Base-by-base conservation (phyloP, 1,140 invertebrate species). In the Eupeodes corollae region DNA sequence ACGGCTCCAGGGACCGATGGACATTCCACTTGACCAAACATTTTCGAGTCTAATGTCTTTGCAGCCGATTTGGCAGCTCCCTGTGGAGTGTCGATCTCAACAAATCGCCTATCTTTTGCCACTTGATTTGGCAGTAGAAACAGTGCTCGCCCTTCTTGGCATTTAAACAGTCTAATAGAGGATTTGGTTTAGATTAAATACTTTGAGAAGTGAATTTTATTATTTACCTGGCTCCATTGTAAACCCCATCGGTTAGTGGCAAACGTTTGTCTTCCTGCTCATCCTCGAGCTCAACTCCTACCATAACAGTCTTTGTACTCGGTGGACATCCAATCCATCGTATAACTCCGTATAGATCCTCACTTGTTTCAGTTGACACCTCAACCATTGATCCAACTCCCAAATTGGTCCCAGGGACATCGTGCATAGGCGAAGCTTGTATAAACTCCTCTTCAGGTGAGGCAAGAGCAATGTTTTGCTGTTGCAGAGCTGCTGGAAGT, bases 71-170 rank as follows among this genome's bases (percentile, higher is more conserved):
- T 26, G n/a, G 8, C 32, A 35, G 46, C 46, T 32, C 48, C 50
- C 18, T 33, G 39, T 11, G 45, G 42, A 42, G 42, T 31, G 31
- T 40, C 55, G 14, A 53, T 50, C 6, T 62, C 66, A 34, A 76
- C 69, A 72, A 91, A 89, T 26, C 85, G 72, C 42, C 82, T 79
- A 70, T 90, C 88, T 56, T 79, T 80, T 19, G 79, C 75, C 60
- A 88, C 91, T 56, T 86, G 77, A 55, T 79, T 75, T 12, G 89
- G 69, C 19, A 80, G 78, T 18, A 88, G 83, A 70, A 91, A 93
- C 43, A 88, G 70, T 32, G 80, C 86, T 63, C 82, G 79, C 10
- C 57, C 59, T 31, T 59, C 59, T 1, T 54, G 62, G 18, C 63
- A 67, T 26, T 59, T 51, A 21, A 53, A 53, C 1, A 46, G 38